Percentiles rank a stretch among this genome's conserved stretches.
Evolutionary conservation across 1,140 invertebrate species (phyloP).

Genomic region (Cecropterus lyciades): DNA sequence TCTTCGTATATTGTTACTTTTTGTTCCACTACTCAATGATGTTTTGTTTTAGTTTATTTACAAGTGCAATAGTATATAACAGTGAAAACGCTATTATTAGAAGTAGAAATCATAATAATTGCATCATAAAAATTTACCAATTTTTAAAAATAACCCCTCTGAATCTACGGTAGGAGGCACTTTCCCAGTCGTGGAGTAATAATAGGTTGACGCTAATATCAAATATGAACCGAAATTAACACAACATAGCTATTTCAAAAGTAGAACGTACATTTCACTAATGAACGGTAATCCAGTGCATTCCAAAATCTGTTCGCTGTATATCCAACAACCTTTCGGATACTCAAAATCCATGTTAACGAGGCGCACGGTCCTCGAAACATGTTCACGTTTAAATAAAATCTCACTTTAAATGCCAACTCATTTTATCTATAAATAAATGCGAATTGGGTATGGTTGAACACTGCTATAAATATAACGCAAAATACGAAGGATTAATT

Average conservation of each 20-base stretch:
- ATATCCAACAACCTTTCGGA: not conserved
- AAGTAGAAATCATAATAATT: no score
- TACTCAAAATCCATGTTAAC: not conserved
- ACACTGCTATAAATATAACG: not conserved
- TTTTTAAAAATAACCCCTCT: no score
- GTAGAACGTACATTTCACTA: not conserved
- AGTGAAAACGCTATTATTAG: no score
- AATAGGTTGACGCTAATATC: no score
- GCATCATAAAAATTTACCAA: no score
- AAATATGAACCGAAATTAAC: no score
- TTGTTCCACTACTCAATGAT: not conserved
- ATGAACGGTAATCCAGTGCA: not conserved
- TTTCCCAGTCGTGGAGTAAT: no score
- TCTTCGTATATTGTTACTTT: not conserved
- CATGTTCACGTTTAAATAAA: slow-evolving; percentile 2
- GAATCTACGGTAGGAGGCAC: no score
- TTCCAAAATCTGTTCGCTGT: not conserved
- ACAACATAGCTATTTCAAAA: no score
- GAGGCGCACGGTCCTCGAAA: not conserved
- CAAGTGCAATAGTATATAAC: no score
- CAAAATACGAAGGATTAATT: no score
- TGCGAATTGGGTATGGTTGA: not conserved
- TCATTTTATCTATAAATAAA: not conserved
- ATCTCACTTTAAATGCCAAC: not conserved
- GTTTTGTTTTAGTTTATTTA: not conserved